Base-by-base conservation (phyloP, 64 coral and sea anemone species). In the Actinia equina region DNA sequence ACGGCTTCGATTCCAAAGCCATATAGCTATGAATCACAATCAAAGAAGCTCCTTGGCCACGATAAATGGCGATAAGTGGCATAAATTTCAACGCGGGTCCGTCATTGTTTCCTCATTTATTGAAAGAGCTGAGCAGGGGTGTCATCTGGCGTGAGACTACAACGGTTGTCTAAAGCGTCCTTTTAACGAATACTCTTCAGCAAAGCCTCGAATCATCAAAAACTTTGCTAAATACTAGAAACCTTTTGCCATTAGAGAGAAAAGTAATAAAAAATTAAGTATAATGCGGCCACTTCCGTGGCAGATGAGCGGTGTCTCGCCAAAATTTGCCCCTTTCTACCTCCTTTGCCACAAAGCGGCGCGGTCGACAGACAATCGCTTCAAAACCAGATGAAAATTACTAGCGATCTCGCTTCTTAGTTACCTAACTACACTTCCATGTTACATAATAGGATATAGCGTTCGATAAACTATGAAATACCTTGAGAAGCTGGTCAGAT, bases 141-240 rank as follows among this genome's bases (percentile, higher is more conserved):
- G 94, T 93, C 94, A 96, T 96, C 91, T 93, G 94, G 86, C 91
- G 94, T 88, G 91, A 89, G 84, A 95, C 91, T 77, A 89, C 94
- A 93, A 93, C 83, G 86, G 91, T 85, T 89, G 89, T 96, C 80
- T 88, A 89, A 82, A 17, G 43, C 78, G 78, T 81, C 78, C 78
- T 37, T 81, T 81, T 46, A 81, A 81, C 78, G 78, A 81, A 81
- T 81, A 52, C 15, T 22, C 43, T 49, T 44, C n/a, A 81, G 41
- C 17, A 3, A 81, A 81, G 16, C 78, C 78, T 81, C 22, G 49
- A 52, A 81, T 81, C 78, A 81, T 44, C 17, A 5, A 52, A 52
- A 44, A 52, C 5, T 74, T 52, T 46, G 78, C 17, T 52, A 52
- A 53, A 81, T 52, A 37, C 43, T 44, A 81, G 7, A 49, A 74